Evolutionary conservation across 1,140 invertebrate genomes (phyloP).

Genomic region (Bacillus rossius): DNA sequence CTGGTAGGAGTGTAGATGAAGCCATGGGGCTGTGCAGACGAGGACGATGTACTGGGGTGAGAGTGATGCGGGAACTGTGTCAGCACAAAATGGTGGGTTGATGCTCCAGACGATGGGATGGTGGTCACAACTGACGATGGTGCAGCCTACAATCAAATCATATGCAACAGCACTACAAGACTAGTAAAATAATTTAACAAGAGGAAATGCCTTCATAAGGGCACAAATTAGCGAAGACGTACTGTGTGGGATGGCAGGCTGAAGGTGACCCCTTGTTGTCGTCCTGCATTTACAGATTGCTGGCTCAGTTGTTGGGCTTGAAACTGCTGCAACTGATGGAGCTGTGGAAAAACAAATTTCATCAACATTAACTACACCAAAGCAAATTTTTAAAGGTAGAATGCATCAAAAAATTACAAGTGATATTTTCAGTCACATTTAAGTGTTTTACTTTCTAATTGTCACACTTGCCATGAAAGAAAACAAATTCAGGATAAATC

Average conservation of each 20-base stretch:
- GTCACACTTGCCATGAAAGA: no score
- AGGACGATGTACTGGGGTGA: conserved; percentile 1
- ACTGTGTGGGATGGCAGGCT: neutral
- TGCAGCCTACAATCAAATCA: neutral
- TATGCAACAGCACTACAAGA: neutral
- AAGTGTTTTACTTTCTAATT: no score
- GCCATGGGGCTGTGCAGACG: neutral
- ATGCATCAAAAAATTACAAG: no score
- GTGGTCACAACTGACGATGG: neutral
- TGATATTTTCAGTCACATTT: no score
- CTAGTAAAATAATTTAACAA: neutral
- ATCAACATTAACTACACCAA: no score
- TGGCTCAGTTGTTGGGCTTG: conserved; percentile 40
- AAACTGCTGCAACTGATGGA: conserved; percentile 48
- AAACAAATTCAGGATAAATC: no score
- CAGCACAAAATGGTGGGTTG: conserved; percentile 12
- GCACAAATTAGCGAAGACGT: neutral
- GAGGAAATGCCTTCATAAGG: neutral
- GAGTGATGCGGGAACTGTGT: neutral
- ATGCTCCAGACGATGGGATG: neutral
- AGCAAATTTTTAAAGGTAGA: no score
- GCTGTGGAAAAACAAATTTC: conserved; percentile 25
- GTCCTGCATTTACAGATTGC: conserved; percentile 43
- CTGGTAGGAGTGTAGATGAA: conserved; percentile 9
- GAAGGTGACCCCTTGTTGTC: conserved; percentile 34